Base-by-base conservation (phyloP, 2,113 vertebrate species). In the Fukomys damarensis region DNA sequence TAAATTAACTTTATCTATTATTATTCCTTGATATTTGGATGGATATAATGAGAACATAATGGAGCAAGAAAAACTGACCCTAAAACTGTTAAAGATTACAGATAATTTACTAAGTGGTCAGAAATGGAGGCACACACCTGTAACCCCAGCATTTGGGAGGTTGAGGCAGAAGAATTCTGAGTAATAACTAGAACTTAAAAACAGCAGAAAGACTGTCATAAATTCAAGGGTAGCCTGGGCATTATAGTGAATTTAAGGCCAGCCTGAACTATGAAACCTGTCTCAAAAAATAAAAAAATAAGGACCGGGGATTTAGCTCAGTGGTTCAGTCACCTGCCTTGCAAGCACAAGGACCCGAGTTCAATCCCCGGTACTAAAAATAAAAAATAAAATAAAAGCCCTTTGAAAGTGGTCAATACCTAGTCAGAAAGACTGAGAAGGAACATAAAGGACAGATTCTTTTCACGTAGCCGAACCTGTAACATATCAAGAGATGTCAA, bases 391-490 rank as follows among this genome's bases (percentile, higher is more conserved):
- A 19, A 68, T n/a, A 68, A n/a, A n/a, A 68, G 19, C 35, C 24
- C 35, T 38, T 38, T 38, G 6, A 46, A 86, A 66, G 2, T 77
- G 46, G 52, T 89, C 68, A 83, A 46, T 63, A 93, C 20, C 41
- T 86, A 89, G 83, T 85, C 76, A 96, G 58, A 79, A 91, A 83
- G 76, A 35, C 13, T 63, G 14, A 70, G 19, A 49, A 76, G 79
- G 43, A 10, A 81, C 24, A 93, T 0, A 41, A 59, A 85, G 24
- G 32, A 80, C 41, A 92, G 43, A 63, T 32, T 63, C 30, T 70
- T 32, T 89, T 70, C 17, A 43, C 19, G 70, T 28, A 26, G 56
- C 61, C 80, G 30, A 83, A 79, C n/a, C 8, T 13, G 7, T 28
- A 68, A 68, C 19, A 46, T 7, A 70, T 16, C 24, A 89, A 88